Evolutionary conservation across 2,888 invertebrate genomes (phyloP), one percentile per base, ranked within the genome.

Genomic region (Nebria brevicollis): DNA sequence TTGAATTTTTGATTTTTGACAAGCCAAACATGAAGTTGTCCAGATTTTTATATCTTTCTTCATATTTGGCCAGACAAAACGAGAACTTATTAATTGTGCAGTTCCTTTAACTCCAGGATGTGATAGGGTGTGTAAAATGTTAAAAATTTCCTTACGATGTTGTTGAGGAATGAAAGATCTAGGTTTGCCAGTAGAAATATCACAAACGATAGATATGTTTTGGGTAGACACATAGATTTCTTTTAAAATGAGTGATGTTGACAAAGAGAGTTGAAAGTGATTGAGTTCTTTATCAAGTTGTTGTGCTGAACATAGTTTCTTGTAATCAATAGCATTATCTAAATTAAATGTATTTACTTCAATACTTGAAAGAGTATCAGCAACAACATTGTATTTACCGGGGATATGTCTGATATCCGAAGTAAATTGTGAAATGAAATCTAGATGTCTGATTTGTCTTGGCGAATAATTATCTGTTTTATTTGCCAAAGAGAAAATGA

Each of bases 1-100:
- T 3, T 81, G 41, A 15, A 85, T 82, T 68, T 86, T 85, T 5
- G 82, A 26, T 3, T 75, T 76, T 80, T 86, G 85, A 72, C 85
- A 86, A 4, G 87, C 0, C 85, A 66, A 0, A 87, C 83, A 1
- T 86, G 86, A 43, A 86, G 86, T 11, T 84, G 82, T 86, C 86
- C 86, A 1, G 83, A 85, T 77, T 86, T 85, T 66, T 83, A 85
- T 13, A 85, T 81, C 15, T 84, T n/a, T 15, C 20, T 66, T 66
- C 13, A 66, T 66, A 15, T n/a, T 15, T 20, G 66, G 66, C 66
- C 66, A 66, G 15, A 66, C 66, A 66, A 15, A 66, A 20, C 20
- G 66, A 20, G 20, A 20, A 68, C 8, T 26, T 68, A 68, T 26
- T 26, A 68, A 15, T 68, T 68, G 20, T 10, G 68, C 13, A 25